These are phyloP conservation scores for Oncorhynchus masou DNA, from an alignment of 2,113 vertebrate genomes.

Conservation along the genomic window DNA sequence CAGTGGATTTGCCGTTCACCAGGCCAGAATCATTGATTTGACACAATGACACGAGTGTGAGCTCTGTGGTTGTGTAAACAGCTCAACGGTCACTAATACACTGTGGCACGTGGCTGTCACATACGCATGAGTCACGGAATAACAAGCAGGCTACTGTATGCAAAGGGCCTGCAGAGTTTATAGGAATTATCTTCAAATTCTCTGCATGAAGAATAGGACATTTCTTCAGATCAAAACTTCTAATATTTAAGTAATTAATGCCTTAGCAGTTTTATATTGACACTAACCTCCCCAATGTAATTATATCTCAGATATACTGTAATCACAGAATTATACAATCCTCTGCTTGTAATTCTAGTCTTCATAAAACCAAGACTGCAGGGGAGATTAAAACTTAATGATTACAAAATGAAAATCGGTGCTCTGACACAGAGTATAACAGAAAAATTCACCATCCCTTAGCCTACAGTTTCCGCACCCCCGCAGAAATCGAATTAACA, in stretches of 20 bases:
- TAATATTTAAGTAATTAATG: too few relatives aligned
- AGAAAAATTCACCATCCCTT: neutral
- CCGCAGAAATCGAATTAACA: too few relatives aligned
- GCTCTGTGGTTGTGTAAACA: constrained; percentile 50
- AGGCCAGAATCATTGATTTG: constrained; percentile 56
- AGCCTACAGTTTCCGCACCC: neutral
- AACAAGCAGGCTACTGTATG: neutral
- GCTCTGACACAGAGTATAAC: neutral
- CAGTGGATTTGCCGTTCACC: constrained; percentile 40
- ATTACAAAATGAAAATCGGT: constrained; percentile 2
- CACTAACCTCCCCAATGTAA: neutral
- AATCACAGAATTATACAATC: neutral
- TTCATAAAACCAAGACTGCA: constrained; percentile 7
- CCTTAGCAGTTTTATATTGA: neutral
- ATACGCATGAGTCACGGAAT: constrained; percentile 42
- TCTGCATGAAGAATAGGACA: neutral
- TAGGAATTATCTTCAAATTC: neutral
- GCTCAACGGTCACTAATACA: constrained; percentile 41
- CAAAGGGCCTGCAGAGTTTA: neutral
- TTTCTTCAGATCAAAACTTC: neutral
- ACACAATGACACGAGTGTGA: constrained; percentile 46
- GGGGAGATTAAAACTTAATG: constrained; percentile 5
- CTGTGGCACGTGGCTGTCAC: constrained; percentile 34
- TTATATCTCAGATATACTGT: neutral
- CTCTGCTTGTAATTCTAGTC: neutral